phyloP scores from a whole-genome alignment of 2,797 vertebrate species.

The Onychomys torridus region DNA sequence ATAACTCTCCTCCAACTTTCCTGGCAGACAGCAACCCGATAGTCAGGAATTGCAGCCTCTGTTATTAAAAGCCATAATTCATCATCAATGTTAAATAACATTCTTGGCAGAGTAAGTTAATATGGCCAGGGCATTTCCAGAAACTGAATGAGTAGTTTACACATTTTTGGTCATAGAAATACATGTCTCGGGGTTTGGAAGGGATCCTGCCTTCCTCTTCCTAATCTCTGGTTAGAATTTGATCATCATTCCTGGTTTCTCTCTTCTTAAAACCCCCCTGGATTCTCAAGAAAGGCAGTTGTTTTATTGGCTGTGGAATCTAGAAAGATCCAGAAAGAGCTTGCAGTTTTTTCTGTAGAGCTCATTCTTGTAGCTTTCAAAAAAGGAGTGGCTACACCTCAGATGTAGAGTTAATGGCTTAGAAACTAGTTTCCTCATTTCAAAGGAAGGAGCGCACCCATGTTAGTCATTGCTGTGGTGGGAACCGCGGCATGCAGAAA shows the following conservation, averaged over 20 bases:
- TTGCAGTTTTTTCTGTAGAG: neutral
- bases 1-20: neutral
- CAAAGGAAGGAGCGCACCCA: neutral
- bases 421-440: neutral
- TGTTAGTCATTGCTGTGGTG: neutral
- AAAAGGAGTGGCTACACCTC: neutral
- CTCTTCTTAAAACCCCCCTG: slow-evolving; percentile 20
- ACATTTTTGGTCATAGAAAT: neutral
- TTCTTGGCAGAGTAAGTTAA: slow-evolving; percentile 14
- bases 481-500: neutral
- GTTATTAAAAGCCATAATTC: slow-evolving; percentile 67
- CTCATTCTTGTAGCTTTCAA: neutral
- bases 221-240: neutral
- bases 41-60: slow-evolving; percentile 45
- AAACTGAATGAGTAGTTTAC: neutral
- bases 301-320: slow-evolving; percentile 25
- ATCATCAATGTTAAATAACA: slow-evolving; percentile 42
- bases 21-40: neutral
- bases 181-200: neutral
- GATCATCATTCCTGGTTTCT: neutral
- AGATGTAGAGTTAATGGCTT: neutral
- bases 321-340: slow-evolving; percentile 48
- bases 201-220: neutral
- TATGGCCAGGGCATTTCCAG: slow-evolving; percentile 40
- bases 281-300: neutral